phyloP scores from a whole-genome alignment of 2,888 invertebrate species.

The Pachydiplax longipennis region DNA sequence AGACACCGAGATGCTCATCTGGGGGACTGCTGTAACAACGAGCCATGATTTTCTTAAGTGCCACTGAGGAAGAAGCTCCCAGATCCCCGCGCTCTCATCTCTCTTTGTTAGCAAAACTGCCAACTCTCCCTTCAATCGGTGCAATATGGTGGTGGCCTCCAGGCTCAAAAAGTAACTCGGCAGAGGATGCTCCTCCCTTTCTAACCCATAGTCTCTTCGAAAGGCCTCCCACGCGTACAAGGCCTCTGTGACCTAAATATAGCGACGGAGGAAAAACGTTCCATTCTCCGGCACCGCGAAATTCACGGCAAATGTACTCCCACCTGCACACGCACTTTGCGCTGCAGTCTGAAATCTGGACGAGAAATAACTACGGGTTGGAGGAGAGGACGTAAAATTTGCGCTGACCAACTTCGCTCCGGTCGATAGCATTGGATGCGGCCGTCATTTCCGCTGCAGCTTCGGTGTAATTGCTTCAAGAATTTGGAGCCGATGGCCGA shows the following conservation, averaged over 20 bases:
- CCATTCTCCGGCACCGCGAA: conserved; percentile 3
- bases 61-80: too few relatives aligned
- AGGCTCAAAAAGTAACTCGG: background rate
- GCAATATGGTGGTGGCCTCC: background rate
- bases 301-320: background rate
- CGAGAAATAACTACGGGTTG: background rate
- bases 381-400: background rate
- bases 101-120: background rate
- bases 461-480: too few relatives aligned
- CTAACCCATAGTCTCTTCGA: background rate
- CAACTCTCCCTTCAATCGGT: background rate
- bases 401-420: background rate
- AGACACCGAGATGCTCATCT: too few relatives aligned
- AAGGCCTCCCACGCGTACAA: conserved; percentile 29
- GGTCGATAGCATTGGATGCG: background rate
- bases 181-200: background rate
- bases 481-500: too few relatives aligned
- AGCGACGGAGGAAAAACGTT: conserved; percentile 7
- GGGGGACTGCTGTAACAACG: too few relatives aligned
- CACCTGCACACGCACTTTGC: background rate
- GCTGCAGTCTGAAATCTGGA: background rate
- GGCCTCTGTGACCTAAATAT: conserved; percentile 32
- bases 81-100: background rate
- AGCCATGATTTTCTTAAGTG: too few relatives aligned
- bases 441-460: background rate